Base-by-base conservation (phyloP, 64 coral and sea anemone species). In the Cladopsammia gracilis region DNA sequence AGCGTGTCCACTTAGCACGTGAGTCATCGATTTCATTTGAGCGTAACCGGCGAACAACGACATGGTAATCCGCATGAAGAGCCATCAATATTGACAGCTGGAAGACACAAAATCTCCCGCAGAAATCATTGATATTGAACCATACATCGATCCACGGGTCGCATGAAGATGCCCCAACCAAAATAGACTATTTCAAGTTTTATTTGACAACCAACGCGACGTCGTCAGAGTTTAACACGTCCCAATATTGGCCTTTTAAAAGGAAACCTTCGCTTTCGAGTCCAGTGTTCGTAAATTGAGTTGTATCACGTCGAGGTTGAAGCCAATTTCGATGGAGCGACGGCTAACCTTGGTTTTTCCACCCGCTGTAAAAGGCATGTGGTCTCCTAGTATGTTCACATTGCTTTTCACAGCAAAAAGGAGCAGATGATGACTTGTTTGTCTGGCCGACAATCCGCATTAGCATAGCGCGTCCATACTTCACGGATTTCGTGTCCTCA, bases 351-450 rank as follows among this genome's bases (percentile, higher is more conserved):
- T 62, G 44, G 80, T 66, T 84, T 67, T 62, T 84, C 44, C 80
- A 84, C 80, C 62, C 80, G 60, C 61, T 84, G 80, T 49, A 67
- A 84, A 49, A 84, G 80, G 80, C 80, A 64, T 84, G 80, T 67
- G 62, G 80, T 67, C 22, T 84, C 46, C 42, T 61, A 50, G 46
- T 84, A 47, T 84, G 80, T 84, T 49, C 60, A 49, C 7, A 16
- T 22, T 48, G 80, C 60, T 67, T 8, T 67, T 45, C 42, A 13
- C 46, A 13, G 62, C n/a, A 23, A 66, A 22, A 49, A 34, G 44
- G 67, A 13, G 19, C 61, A 84, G 80, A 18, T 64, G 80, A 84
- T 11, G 20, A 18, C 60, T 66, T 18, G 50, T 84, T 66, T 65
- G 14, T 60, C 42, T 20, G 16, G 59, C 52, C 52, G 52, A 16